A percentile compares a stretch with the other conserved stretches of the same genome.
These are phyloP conservation scores for Empidonax alnorum DNA, from an alignment of 2,113 vertebrate genomes.

Conservation along the genomic window DNA sequence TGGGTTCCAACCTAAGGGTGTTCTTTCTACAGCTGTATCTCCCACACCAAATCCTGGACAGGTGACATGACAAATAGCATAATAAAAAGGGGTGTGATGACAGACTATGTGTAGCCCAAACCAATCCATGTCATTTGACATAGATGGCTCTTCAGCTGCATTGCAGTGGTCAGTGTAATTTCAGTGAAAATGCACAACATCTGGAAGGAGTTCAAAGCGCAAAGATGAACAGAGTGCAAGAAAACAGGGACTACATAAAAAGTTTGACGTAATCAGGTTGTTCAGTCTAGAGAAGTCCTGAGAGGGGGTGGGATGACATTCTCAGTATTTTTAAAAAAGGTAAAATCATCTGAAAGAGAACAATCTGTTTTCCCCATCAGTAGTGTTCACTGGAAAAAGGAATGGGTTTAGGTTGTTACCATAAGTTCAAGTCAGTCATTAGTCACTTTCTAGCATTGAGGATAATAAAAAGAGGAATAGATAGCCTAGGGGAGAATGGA, in stretches of 20 bases:
- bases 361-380: neutral
- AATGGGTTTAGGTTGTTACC: neutral
- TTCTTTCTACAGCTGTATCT: neutral
- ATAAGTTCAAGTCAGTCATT: neutral
- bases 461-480: neutral
- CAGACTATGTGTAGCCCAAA: neutral
- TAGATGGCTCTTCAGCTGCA: neutral
- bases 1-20: neutral
- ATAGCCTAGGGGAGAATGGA: neutral
- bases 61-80: neutral
- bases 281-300: neutral
- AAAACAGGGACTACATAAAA: neutral
- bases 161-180: neutral
- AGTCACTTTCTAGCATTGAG: neutral
- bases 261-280: neutral
- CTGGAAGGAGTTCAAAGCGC: neutral
- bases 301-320: neutral
- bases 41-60: neutral
- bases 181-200: neutral
- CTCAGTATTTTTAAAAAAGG: neutral
- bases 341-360: neutral
- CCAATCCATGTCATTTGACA: neutral
- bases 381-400: neutral
- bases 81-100: neutral
- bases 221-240: rapidly evolving